Evolutionary conservation across 2,888 invertebrate genomes (phyloP).

Genomic region (Dryomyza anilis): DNA sequence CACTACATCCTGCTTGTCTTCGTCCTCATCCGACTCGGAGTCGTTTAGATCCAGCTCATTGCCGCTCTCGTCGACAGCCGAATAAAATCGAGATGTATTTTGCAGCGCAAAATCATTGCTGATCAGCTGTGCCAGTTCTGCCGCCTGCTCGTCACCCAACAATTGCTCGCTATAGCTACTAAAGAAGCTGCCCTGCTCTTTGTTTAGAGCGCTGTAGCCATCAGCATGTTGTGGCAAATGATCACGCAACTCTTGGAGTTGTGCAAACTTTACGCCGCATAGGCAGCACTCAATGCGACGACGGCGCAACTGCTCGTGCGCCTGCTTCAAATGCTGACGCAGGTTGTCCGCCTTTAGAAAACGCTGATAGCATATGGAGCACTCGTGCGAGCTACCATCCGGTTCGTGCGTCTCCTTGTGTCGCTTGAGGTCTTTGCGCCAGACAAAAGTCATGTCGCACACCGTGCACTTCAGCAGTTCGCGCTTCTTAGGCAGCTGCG

Average conservation of each 20-base stretch:
- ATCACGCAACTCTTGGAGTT: slow-evolving; percentile 39
- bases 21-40: slow-evolving; percentile 51
- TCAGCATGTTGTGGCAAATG: slow-evolving; percentile 46
- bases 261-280: slow-evolving; percentile 41
- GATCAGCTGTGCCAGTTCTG: slow-evolving; percentile 38
- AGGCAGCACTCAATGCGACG: slow-evolving; percentile 44
- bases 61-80: slow-evolving; percentile 50
- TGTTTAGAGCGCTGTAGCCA: slow-evolving; percentile 44
- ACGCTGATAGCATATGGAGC: slow-evolving; percentile 35
- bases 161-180: slow-evolving; percentile 20
- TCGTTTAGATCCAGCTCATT: slow-evolving; percentile 55
- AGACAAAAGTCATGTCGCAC: slow-evolving; percentile 54
- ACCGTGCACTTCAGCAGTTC: slow-evolving; percentile 63
- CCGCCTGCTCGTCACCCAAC: slow-evolving; percentile 25
- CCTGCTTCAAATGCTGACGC: slow-evolving; percentile 31
- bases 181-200: slow-evolving; percentile 41
- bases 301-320: slow-evolving; percentile 25
- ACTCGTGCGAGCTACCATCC: slow-evolving; percentile 34
- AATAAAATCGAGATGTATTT: slow-evolving; percentile 48
- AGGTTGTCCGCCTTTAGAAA: slow-evolving; percentile 34
- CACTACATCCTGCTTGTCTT: not conserved
- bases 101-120: slow-evolving; percentile 41
- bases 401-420: slow-evolving; percentile 56
- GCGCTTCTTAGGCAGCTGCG: slow-evolving; percentile 20
- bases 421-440: slow-evolving; percentile 51